Base-by-base conservation (phyloP, 35 echinoderm and acorn worm genomes). In the Ophioderma brevispina region DNA sequence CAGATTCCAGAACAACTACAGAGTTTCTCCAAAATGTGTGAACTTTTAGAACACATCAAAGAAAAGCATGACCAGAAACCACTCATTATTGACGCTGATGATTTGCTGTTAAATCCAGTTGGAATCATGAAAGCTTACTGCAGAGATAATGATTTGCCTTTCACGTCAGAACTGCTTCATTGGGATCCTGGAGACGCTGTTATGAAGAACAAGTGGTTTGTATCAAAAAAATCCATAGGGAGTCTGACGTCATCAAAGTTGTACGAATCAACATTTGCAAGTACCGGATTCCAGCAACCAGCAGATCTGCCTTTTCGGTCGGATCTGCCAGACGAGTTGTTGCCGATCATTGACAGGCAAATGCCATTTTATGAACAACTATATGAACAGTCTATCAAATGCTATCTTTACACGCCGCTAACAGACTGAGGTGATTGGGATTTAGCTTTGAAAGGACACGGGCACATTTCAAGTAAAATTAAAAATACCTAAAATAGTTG, bases 1-100 rank as follows among this genome's bases (percentile, higher is more conserved):
- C 41, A 46, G 17, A 46, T 46, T 46, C 41, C 41, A 8, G 41
- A 17, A 8, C 41, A 17, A 8, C 41, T 46, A 17, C 41, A 46
- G 41, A 8, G 41, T 46, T 46, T 8, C 17, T 46, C 41, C 41
- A 46, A 70, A 25, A 70, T 70, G 59, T 90, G 56, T 32, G 50
- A 94, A 3, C 50, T 94, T 31, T 76, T 76, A 40, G 82, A 94
- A 28, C 80, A 94, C 38, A 80, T 94, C 8, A 39, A 56, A 39
- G 40, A 87, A 17, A 36, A 87, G 21, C 36, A 85, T 14, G 87
- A 86, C 38, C 64, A 36, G 17, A 52, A 85, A n/a, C 92, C 92
- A 35, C 39, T 86, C 30, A 64, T 94, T 18, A 80, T 94, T 19
- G 92, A 94, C 52, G 50, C 79, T 13, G 92, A 94, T 84, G 92